Evolutionary conservation across 2,113 vertebrate species (phyloP), one percentile per base, ranked within the genome.

Genomic region (Dissostichus mawsoni): DNA sequence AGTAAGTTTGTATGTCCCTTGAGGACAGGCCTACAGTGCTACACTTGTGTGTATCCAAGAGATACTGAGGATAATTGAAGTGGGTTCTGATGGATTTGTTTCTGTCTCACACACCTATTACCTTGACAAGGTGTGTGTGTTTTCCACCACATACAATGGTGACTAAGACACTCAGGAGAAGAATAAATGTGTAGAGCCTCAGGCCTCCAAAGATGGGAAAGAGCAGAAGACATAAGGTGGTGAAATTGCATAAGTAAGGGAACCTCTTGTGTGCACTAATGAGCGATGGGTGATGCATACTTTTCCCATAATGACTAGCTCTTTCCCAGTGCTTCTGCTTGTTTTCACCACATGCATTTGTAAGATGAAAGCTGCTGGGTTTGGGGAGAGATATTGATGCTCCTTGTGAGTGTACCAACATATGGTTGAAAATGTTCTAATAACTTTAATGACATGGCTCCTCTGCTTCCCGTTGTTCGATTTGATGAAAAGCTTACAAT

Each of bases 11-110:
- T 59, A 47, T 57, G 56, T 89, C 84, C 83, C 84, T 69, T 1
- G 52, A 72, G 78, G 81, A 78, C 85, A 79, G 55, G 80, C 91
- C 80, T 73, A 5, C 41, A n/a, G 85, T 17, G 13, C 23, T 82
- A 12, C 9, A 48, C 63, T 72, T 84, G 88, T 85, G 72, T 83
- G 84, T 89, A 75, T 88, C 88, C 74, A 82, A 68, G 85, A 86
- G 80, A 89, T 85, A 71, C 36, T 8, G 50, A 23, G 58, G 66
- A 83, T 93, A 90, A 93, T 90, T 93, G 85, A 77, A 81, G 58
- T 53, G 53, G 25, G 29, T 88, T 74, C 72, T 79, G 65, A 89
- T 83, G 50, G 74, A 85, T 78, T 53, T 75, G 78, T 86, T 78
- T 81, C 72, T 64, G 64, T 85, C 72, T 18, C 79, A 74, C 70